A percentile compares a stretch with the other conserved stretches of the same genome.
Evolutionary conservation across 2,797 vertebrate species (phyloP).

Genomic region (Enoplosus armatus): DNA sequence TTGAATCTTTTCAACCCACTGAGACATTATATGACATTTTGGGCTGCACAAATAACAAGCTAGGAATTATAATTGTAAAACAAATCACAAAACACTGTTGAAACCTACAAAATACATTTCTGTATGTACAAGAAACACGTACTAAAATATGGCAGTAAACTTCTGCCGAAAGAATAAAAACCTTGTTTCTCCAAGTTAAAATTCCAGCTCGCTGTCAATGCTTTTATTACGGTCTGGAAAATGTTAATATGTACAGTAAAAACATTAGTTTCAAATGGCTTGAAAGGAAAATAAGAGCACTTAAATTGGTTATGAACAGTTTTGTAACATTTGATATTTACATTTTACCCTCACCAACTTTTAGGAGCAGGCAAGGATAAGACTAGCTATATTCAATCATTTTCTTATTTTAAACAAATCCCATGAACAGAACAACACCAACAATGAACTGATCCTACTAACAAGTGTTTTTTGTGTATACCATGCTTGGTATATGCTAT

Average conservation of each 20-base stretch:
- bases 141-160: neutral
- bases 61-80: neutral
- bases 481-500: neutral
- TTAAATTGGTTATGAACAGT: too few relatives aligned
- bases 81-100: slow-evolving; percentile 3
- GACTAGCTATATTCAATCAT: neutral
- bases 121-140: neutral
- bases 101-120: neutral
- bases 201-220: neutral
- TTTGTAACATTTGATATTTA: neutral
- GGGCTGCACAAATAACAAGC: neutral
- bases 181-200: neutral
- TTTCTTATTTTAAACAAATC: neutral
- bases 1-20: neutral
- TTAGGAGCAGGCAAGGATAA: neutral
- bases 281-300: neutral
- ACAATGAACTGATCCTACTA: neutral
- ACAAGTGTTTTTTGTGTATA: neutral
- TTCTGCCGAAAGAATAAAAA: neutral
- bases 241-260: neutral
- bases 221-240: neutral
- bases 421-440: neutral
- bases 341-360: neutral
- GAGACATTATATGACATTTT: neutral
- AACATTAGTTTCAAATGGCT: neutral